Evolutionary conservation across 2,888 invertebrate genomes (phyloP), one percentile per base, ranked within the genome.

Genomic region (Agapostemon virescens): DNA sequence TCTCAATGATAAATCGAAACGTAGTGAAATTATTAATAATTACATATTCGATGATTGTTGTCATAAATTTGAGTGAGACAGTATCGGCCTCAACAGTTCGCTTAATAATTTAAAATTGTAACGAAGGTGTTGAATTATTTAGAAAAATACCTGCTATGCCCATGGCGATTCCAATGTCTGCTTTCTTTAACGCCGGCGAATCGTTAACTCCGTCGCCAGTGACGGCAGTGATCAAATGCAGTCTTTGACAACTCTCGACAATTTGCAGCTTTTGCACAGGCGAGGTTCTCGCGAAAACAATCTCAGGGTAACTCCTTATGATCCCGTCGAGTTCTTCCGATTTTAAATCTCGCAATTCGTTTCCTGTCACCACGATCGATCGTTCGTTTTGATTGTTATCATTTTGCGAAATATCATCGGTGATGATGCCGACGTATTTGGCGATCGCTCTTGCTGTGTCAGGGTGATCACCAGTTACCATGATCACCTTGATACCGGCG

Each of bases 161-260:
- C 99, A 99, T 99, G 91, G 99, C 99, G 94, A 99, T 99, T 95
- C 98, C 98, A 91, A 98, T 98, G 94, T 98, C 97, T 86, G 97
- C 97, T 93, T 99, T 99, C 95, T 99, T 99, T 93, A 99, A 95
- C 84, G 99, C 99, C 76, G 99, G 99, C 71, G 99, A 99, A 93
- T 99, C 99, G 93, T 99, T 99, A 86, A 99, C 99, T 96, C 99
- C 99, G 93, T 99, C 99, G 95, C 99, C 99, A 93, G 99, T 99
- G 55, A 85, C 77, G 4, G 81, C 81, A 11, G 82, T 84, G 13
- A 84, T 85, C 52, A 85, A 26, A 69, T 84, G 73, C 71, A 95
- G 94, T 67, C 96, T 93, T 91, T 97, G 97, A 90, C 96, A 97
- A 58, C 97, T 97, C 92, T 97, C 97, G 5, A 95, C 95, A 84